phyloP scores from a whole-genome alignment of 2,113 vertebrate genomes.

The Ailurus styani region DNA sequence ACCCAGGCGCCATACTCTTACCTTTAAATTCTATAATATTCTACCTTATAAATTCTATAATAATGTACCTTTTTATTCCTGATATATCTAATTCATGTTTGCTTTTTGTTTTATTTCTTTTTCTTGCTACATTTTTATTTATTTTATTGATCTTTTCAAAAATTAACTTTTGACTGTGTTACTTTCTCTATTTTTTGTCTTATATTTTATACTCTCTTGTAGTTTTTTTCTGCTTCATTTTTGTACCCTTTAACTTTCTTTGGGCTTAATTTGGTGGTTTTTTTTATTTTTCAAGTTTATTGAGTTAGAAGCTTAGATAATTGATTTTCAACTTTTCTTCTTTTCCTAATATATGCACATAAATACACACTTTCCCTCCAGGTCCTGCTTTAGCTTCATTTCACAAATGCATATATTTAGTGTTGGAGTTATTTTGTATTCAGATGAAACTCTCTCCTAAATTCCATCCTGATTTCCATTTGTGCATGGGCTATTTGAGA shows the following conservation, averaged over 20 bases:
- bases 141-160: neutral
- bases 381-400: neutral
- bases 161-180: neutral
- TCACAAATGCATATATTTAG: neutral
- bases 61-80: neutral
- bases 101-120: neutral
- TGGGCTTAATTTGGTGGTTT: neutral
- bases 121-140: neutral
- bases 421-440: neutral
- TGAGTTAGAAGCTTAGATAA: neutral
- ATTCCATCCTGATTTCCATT: neutral
- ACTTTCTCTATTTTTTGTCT: neutral
- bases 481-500: neutral
- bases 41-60: neutral
- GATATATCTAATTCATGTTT: neutral
- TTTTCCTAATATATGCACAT: neutral
- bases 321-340: neutral
- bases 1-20: no score
- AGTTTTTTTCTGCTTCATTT: neutral
- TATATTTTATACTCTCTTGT: neutral
- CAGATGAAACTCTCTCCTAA: slow-evolving; percentile 3
- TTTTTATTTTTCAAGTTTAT: neutral
- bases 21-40: neutral
- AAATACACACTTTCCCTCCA: neutral
- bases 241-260: neutral